A percentile compares a stretch with the other conserved stretches of the same genome.
Conservation (phyloP, 2,797 vertebrate species). For the Halcyon leucocephala region DNA sequence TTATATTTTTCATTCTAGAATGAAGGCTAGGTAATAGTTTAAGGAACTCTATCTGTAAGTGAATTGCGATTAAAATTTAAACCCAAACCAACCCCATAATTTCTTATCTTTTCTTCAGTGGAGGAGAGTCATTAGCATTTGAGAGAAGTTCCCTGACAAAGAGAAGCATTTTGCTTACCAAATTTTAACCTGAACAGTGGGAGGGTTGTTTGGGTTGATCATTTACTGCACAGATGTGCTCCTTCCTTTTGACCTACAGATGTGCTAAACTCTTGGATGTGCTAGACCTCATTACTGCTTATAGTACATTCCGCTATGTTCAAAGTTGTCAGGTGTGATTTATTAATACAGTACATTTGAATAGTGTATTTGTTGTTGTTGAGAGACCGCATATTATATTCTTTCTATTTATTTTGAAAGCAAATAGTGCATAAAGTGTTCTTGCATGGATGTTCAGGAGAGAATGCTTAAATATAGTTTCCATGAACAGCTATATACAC, state of each 20-base stretch:
- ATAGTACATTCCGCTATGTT: background rate
- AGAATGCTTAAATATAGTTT: background rate
- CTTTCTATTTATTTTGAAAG: background rate
- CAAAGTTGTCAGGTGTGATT: background rate
- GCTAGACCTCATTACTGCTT: background rate
- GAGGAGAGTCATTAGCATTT: background rate
- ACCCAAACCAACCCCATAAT: background rate
- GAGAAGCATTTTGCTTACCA: background rate
- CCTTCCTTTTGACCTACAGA: background rate
- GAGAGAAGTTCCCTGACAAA: background rate
- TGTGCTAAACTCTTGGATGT: background rate
- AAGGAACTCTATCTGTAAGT: background rate
- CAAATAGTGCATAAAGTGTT: background rate
- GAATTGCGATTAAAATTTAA: background rate
- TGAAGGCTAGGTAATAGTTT: background rate
- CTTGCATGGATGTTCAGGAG: background rate
- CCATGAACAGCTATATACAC: background rate
- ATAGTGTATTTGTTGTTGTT: background rate
- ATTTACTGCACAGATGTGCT: background rate
- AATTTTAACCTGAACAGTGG: background rate
- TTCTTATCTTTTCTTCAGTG: background rate
- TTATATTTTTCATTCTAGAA: background rate
- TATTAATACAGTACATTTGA: background rate
- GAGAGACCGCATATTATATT: background rate
- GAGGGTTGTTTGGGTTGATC: background rate